Evolutionary conservation across 2,113 vertebrate species (phyloP), one percentile per base, ranked within the genome.

Genomic region (Cyprinodon tularosa): DNA sequence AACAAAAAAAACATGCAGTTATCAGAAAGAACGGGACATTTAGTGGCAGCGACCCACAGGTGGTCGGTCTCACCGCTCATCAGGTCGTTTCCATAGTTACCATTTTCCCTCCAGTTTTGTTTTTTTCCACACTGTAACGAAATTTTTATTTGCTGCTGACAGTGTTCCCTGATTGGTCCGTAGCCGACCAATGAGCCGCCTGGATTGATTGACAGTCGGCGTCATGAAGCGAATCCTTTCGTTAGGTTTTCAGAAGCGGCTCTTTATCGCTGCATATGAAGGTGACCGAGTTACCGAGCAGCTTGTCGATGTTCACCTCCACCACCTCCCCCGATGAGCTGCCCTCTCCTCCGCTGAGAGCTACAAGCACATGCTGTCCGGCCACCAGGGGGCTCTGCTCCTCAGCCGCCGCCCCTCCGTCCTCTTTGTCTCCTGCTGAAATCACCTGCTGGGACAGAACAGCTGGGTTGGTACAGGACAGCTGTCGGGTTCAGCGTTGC

Each of bases 221-320:
- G 29, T 29, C 29, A 29, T 29, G 29, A 29, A 29, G 29, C 29
- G 29, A 17, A 20, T 53, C 17, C 50, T 53, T 20, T 53, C 29
- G 45, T 62, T 80, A 64, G 0, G 66, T 13, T 40, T 77, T 65
- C 0, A 72, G 4, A 1, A 0, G 44, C 86, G 83, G 77, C 20
- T 91, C 79, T 38, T 89, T 91, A 73, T 96, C 94, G 66, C 95
- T 94, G 76, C 94, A 95, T 87, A 96, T 95, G 72, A 97, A 92
- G 36, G 95, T 93, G 74, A 97, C 93, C 0, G 95, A 95, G 12
- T 89, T 95, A 62, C 93, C 94, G 72, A 96, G 92, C 66, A 96
- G 89, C n/a, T 96, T 95, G 22, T 96, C 95, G 94, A 96, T 76
- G 9, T 95, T 95, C 83, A 96, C 94, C 0, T 95, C 91, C 84